Evolutionary conservation across 2,888 invertebrate genomes (phyloP), one percentile per base, ranked within the genome.

Genomic region (Aradus depressus): DNA sequence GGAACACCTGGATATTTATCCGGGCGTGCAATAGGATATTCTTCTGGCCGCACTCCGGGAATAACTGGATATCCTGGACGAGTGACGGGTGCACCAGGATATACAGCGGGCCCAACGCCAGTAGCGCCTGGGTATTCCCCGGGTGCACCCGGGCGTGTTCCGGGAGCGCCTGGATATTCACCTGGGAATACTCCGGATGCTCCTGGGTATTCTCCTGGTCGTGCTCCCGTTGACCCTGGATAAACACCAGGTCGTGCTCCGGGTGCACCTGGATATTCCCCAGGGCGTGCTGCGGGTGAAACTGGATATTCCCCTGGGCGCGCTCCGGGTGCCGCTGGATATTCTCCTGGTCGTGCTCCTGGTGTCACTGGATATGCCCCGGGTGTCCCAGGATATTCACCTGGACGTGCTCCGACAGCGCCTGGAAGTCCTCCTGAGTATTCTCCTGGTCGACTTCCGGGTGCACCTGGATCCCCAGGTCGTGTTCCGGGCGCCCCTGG

Each of bases 1-100:
- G 28, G 37, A n/a, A 38, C 25, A 39, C 57, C 58, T 21, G 60
- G 59, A 32, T 55, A 56, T 42, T 34, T 48, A 41, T 45, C 57
- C 47, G 60, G 41, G 8, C 18, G 19, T 34, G 41, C 42, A 41
- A 43, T 18, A 32, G 50, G 50, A 28, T 23, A 3, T 32, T 45
- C 45, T 28, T 45, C 45, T 14, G 51, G 51, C 8, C 28, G 18
- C 8, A 32, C 32, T 31, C 44, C 50, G n/a, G n/a, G n/a, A n/a
- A n/a, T n/a, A n/a, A n/a, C n/a, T 35, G 49, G 53, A 5, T 53
- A 44, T 25, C 31, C 51, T 44, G 19, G 2, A 2, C 21, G 38
- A n/a, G 41, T 23, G 23, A 44, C 59, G n/a, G 57, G 44, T 50
- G 53, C 56, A 32, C 53, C 52, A 47, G 54, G 25, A 25, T 16